A percentile compares a stretch with the other conserved stretches of the same genome.
Conservation (phyloP, 92 coral and sea anemone species). For the Paragorgia papillata region DNA sequence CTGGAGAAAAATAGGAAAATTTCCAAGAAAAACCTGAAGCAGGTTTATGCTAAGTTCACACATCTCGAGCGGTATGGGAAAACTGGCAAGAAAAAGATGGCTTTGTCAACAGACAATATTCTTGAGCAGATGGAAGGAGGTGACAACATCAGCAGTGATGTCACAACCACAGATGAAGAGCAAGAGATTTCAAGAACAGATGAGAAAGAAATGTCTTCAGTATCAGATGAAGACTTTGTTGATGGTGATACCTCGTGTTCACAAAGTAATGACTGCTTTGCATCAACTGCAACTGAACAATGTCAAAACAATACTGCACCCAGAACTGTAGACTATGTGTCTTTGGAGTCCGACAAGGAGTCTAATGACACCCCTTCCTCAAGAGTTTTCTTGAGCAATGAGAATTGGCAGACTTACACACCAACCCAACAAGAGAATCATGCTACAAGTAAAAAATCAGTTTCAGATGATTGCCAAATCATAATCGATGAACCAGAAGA, state of each 20-base stretch:
- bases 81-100: neutral
- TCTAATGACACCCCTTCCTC: neutral
- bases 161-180: neutral
- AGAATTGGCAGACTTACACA: no score
- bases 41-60: constrained; percentile 74
- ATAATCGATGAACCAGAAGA: neutral
- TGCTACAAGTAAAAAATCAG: neutral
- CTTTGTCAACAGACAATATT: neutral
- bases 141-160: neutral
- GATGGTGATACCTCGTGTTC: neutral
- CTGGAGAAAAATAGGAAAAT: constrained; percentile 69
- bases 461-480: neutral
- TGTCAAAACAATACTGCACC: no score
- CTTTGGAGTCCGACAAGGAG: no score
- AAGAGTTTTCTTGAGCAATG: neutral
- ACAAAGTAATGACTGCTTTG: neutral
- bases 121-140: neutral
- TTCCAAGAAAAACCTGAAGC: constrained; percentile 65
- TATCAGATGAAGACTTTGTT: neutral
- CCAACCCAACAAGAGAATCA: neutral
- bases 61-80: constrained; percentile 63
- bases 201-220: neutral
- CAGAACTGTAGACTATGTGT: no score
- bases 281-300: no score
- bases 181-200: neutral